A percentile compares a stretch with the other conserved stretches of the same genome.
These are phyloP conservation scores for Polydrusus cervinus DNA, from an alignment of 2,888 invertebrate genomes.

Conservation along the genomic window DNA sequence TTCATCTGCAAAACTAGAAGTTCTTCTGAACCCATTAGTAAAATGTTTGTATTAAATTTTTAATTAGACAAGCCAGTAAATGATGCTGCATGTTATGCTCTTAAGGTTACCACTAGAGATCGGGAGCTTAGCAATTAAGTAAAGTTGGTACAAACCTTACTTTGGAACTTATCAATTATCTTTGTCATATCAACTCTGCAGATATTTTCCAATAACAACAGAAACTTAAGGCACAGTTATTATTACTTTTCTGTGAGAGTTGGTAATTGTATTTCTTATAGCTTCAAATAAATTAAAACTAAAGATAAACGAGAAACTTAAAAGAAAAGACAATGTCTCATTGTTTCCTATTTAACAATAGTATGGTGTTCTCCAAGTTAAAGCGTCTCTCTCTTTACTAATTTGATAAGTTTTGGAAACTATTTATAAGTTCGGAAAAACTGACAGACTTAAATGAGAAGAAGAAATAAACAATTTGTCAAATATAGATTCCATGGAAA, in stretches of 20 bases:
- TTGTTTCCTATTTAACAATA: conserved; percentile 16
- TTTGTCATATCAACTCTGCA: background rate
- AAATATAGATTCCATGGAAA: background rate
- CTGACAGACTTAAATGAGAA: background rate
- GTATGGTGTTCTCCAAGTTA: background rate
- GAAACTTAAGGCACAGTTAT: background rate
- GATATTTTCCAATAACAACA: background rate
- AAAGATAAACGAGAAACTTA: conserved; percentile 24
- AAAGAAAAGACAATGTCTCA: conserved; percentile 16
- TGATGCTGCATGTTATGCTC: too few species aligned
- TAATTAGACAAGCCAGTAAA: too few species aligned
- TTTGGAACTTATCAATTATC: too few species aligned
- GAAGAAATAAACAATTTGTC: too few species aligned
- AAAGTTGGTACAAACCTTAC: too few species aligned
- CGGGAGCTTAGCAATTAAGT: too few species aligned
- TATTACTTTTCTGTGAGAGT: conserved; percentile 5
- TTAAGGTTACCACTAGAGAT: too few species aligned
- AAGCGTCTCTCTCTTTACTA: background rate
- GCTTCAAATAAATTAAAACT: conserved; percentile 35
- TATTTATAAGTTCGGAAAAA: background rate
- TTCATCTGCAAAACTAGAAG: too few species aligned
- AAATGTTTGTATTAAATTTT: too few species aligned
- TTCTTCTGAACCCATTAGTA: too few species aligned
- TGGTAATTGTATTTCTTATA: conserved; percentile 30
- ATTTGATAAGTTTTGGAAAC: background rate